Conservation (phyloP, 2,113 vertebrate genomes). For the Probosciger aterrimus region DNA sequence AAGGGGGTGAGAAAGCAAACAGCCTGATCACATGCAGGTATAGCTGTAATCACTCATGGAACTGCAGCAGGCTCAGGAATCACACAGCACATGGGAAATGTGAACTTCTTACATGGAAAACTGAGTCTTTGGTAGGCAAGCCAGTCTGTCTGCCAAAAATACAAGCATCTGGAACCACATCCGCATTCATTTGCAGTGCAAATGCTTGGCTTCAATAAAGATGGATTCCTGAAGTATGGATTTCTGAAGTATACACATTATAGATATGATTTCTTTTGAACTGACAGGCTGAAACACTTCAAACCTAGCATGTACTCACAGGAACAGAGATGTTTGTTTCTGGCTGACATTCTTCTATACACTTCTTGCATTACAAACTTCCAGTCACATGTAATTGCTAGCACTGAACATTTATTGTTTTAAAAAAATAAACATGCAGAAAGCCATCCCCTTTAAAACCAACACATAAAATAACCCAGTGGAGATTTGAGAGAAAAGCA, state of each 20-base stretch:
- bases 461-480: neutral
- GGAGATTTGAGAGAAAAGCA: neutral
- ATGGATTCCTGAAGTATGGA: neutral
- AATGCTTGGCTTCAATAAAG: neutral
- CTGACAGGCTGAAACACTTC: neutral
- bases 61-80: neutral
- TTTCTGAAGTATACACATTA: neutral
- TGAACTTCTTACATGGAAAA: neutral
- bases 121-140: neutral
- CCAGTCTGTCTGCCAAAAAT: neutral
- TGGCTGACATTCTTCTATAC: neutral
- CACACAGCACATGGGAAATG: neutral
- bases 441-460: neutral
- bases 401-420: neutral
- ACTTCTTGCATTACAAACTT: neutral
- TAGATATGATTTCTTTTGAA: neutral
- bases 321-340: neutral
- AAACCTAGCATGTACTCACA: neutral
- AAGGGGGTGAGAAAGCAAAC: neutral
- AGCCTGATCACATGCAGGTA: neutral
- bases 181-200: neutral
- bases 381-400: neutral
- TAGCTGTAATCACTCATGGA: neutral
- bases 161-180: neutral
- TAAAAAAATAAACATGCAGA: constrained; percentile 54